Conservation (phyloP, 30 jellyfish, hydroid and myxozoan genomes). For the Pseudorhiza aurosa region DNA sequence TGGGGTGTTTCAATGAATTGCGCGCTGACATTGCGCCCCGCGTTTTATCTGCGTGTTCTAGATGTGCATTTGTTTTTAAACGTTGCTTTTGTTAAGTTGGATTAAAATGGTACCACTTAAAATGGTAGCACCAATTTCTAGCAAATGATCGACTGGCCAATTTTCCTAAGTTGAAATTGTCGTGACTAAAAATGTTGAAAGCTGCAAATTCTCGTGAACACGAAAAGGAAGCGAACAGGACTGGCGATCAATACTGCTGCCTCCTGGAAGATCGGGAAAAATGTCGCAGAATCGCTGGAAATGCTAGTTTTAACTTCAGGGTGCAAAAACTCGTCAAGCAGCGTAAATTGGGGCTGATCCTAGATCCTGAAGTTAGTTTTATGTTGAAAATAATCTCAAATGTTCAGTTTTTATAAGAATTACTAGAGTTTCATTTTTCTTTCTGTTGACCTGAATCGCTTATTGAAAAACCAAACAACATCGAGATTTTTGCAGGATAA, state of each 20-base stretch:
- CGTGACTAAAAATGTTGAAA: conserved; percentile 16
- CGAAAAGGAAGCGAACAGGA: conserved; percentile 63
- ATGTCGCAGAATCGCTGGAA: conserved; percentile 89
- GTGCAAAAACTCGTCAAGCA: conserved; percentile 96
- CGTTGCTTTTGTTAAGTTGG: conserved; percentile 15
- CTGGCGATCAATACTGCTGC: conserved; percentile 86
- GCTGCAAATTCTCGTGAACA: conserved; percentile 53
- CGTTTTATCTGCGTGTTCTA: neutral
- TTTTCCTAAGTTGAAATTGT: neutral
- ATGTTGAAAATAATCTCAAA: no score
- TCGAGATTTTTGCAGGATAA: no score
- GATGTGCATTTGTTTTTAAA: neutral
- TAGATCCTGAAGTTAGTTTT: conserved; percentile 89
- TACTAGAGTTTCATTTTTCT: no score
- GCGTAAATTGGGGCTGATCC: conserved; percentile 79
- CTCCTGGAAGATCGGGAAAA: conserved; percentile 88
- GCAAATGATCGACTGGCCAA: neutral
- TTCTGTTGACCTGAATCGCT: no score
- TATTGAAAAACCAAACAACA: no score
- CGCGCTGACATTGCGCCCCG: neutral
- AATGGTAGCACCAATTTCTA: conserved; percentile 21
- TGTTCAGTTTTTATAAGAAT: no score
- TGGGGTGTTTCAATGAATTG: no score
- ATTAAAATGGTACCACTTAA: conserved; percentile 55
- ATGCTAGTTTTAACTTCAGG: conserved; percentile 96